Conservation (phyloP, 2,888 invertebrate species). For the Stomorhina lunata region DNA sequence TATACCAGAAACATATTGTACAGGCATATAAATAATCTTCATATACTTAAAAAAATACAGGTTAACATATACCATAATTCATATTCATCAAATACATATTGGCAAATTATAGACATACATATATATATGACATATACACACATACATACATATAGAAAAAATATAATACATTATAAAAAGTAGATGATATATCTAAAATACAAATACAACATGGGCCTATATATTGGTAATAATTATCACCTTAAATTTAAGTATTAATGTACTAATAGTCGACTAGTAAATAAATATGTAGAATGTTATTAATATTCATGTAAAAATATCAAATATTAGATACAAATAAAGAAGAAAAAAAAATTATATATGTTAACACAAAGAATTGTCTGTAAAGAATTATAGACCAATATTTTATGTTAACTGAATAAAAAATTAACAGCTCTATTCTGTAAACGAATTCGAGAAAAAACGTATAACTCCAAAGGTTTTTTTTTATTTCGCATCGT, state of each 20-base stretch:
- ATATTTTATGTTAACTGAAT: slow-evolving; percentile 38
- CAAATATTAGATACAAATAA: slow-evolving; percentile 10
- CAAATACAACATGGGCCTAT: slow-evolving; percentile 13
- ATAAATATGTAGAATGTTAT: slow-evolving; percentile 45
- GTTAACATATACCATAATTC: too few relatives aligned
- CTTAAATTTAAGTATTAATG: slow-evolving; percentile 7
- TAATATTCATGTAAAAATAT: slow-evolving; percentile 51
- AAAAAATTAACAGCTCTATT: background rate
- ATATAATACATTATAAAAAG: background rate
- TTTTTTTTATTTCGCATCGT: background rate
- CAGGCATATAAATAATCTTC: too few relatives aligned
- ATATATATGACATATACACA: too few relatives aligned
- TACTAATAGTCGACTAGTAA: slow-evolving; percentile 37
- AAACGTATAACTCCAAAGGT: background rate
- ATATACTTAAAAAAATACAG: too few relatives aligned
- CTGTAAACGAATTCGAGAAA: background rate
- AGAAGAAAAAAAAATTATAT: background rate
- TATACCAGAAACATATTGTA: too few relatives aligned
- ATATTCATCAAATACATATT: too few relatives aligned
- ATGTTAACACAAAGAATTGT: slow-evolving; percentile 24
- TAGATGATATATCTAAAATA: slow-evolving; percentile 27
- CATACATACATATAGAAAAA: background rate
- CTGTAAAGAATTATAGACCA: slow-evolving; percentile 46
- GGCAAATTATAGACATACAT: too few relatives aligned
- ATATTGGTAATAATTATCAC: slow-evolving; percentile 10